phyloP scores from a whole-genome alignment of 1,140 invertebrate species.

The Drosophila tsacasi region DNA sequence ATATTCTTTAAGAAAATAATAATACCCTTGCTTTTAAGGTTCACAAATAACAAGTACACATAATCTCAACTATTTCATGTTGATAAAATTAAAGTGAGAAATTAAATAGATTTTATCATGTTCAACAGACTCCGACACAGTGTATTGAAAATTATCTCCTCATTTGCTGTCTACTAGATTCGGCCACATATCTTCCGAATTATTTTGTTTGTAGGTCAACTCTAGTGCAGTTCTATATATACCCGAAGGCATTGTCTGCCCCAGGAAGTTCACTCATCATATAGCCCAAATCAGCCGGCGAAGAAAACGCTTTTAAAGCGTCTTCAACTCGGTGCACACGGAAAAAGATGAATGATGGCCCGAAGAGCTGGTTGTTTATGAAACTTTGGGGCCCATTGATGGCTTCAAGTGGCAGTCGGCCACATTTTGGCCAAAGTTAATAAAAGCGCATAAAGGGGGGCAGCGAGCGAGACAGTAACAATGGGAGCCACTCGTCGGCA shows the following conservation, averaged over 20 bases:
- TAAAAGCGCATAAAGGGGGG: slow-evolving; percentile 71
- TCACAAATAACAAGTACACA: neutral
- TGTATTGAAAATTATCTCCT: slow-evolving; percentile 15
- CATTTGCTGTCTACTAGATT: slow-evolving; percentile 21
- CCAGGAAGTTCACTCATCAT: slow-evolving; percentile 67
- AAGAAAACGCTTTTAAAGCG: slow-evolving; percentile 46
- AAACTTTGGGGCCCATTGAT: slow-evolving; percentile 54
- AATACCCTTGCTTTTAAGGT: neutral
- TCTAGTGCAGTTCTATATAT: slow-evolving; percentile 51
- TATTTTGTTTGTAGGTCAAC: slow-evolving; percentile 61
- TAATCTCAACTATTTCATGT: neutral
- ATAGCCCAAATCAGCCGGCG: slow-evolving; percentile 60
- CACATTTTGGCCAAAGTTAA: slow-evolving; percentile 78
- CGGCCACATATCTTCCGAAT: slow-evolving; percentile 1
- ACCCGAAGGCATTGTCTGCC: slow-evolving; percentile 27
- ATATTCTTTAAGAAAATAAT: neutral
- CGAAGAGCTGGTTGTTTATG: slow-evolving; percentile 67
- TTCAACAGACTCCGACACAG: neutral
- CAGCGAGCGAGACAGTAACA: slow-evolving; percentile 57
- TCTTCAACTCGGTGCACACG: slow-evolving; percentile 29
- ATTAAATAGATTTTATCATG: neutral
- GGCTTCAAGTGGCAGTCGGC: slow-evolving; percentile 73
- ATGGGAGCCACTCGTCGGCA: slow-evolving; percentile 46
- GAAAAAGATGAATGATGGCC: slow-evolving; percentile 75
- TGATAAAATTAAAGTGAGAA: neutral